Percentiles rank a stretch among this genome's conserved stretches.
phyloP scores from a whole-genome alignment of 2,797 vertebrate species.

The Philypnodon macrostomus region DNA sequence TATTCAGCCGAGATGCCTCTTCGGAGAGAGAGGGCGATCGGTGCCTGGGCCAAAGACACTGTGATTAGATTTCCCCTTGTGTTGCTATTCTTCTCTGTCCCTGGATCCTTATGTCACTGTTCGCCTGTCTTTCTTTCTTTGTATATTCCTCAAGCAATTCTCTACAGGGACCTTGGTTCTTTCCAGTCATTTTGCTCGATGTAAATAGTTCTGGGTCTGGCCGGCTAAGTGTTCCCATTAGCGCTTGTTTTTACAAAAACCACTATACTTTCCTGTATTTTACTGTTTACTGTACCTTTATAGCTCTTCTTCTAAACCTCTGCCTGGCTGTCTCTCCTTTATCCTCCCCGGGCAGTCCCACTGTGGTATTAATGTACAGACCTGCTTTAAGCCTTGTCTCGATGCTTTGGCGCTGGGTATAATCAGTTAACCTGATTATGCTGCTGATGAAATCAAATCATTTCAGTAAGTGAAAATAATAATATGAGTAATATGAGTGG shows the following conservation, averaged over 20 bases:
- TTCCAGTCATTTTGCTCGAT: conserved; percentile 27
- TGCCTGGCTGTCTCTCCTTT: neutral
- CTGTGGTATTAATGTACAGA: conserved; percentile 56
- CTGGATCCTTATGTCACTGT: conserved; percentile 43
- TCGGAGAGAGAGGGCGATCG: conserved; percentile 61
- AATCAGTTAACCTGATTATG: conserved; percentile 80
- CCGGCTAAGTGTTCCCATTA: conserved; percentile 48
- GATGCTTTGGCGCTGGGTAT: conserved; percentile 52
- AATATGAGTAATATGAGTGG: conserved; percentile 69
- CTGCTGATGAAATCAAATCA: conserved; percentile 78
- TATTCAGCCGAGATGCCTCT: conserved; percentile 74
- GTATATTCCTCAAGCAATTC: conserved; percentile 36
- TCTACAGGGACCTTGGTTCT: conserved; percentile 14
- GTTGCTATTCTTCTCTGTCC: conserved; percentile 61
- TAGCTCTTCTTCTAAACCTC: conserved; percentile 12
- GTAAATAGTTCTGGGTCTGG: conserved; percentile 36
- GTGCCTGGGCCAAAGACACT: conserved; percentile 52
- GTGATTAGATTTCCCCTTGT: conserved; percentile 69
- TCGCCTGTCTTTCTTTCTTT: conserved; percentile 36
- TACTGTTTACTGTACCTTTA: conserved; percentile 19
- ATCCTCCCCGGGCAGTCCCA: conserved; percentile 14
- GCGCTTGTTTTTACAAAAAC: conserved; percentile 4
- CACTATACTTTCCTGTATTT: conserved; percentile 12
- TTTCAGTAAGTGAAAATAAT: conserved; percentile 78
- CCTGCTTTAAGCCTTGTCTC: conserved; percentile 60